phyloP scores from a whole-genome alignment of 2,888 invertebrate genomes.

The Tetheella fluctuosa region DNA sequence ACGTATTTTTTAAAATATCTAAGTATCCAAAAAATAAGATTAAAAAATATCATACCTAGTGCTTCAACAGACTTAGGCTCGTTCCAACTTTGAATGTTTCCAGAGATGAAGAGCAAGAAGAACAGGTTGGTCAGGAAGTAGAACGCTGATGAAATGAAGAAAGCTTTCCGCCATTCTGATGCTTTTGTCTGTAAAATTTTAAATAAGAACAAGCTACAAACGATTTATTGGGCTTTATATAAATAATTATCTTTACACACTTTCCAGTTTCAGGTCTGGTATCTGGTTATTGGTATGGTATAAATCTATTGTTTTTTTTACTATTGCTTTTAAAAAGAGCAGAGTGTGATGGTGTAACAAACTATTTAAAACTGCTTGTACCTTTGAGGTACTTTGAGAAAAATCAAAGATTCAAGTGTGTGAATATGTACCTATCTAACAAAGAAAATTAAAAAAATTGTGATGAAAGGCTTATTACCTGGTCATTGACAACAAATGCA shows the following conservation, averaged over 20 bases:
- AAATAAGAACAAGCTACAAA: too few species aligned
- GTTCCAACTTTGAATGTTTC: conserved; percentile 86
- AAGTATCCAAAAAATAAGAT: not conserved
- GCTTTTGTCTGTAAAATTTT: conserved; percentile 72
- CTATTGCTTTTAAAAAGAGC: not conserved
- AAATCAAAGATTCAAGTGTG: too few species aligned
- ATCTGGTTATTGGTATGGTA: too few species aligned
- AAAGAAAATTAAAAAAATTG: too few species aligned
- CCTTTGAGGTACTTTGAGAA: too few species aligned
- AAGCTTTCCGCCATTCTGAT: conserved; percentile 85
- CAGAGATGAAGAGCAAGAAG: conserved; percentile 85
- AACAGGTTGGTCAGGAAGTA: conserved; percentile 85
- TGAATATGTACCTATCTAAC: not conserved
- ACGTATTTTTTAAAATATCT: not conserved
- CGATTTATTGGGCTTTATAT: too few species aligned
- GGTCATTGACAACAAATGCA: conserved; percentile 87
- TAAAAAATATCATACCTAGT: conserved; percentile 48
- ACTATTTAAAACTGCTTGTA: too few species aligned
- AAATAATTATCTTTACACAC: too few species aligned
- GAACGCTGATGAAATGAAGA: conserved; percentile 85
- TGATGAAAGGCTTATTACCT: conserved; percentile 63
- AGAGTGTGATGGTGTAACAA: too few species aligned
- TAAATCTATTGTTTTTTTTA: too few species aligned
- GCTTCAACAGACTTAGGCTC: conserved; percentile 56
- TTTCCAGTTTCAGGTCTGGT: too few species aligned